phyloP scores from a whole-genome alignment of 2,888 invertebrate species.

The Candidula unifasciata region DNA sequence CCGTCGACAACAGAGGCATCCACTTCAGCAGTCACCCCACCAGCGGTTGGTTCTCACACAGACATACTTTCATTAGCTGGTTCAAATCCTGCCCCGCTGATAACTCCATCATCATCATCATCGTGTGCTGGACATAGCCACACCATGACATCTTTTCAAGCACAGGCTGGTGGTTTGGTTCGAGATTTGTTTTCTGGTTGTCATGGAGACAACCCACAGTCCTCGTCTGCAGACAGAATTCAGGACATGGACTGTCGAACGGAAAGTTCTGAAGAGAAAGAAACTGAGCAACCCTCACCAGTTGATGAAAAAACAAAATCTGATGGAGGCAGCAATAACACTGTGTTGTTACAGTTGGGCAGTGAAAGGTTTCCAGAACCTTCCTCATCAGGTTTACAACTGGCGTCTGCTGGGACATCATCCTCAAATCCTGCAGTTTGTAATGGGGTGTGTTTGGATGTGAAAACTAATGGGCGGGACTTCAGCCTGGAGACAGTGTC shows the following conservation, averaged over 20 bases:
- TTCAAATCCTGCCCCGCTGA: not conserved
- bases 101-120: constrained; percentile 11
- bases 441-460: not conserved
- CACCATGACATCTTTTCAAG: constrained; percentile 6
- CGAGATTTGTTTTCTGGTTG: constrained; percentile 38
- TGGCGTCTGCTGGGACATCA: not conserved
- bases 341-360: not conserved
- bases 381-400: not conserved
- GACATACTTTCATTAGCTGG: not conserved
- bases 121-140: not conserved
- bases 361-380: not conserved
- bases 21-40: not conserved
- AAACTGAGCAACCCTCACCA: not conserved
- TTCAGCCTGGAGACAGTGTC: too few species aligned
- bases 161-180: not conserved
- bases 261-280: not conserved
- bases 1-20: not conserved
- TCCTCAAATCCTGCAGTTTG: not conserved
- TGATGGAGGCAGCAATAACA: too few species aligned
- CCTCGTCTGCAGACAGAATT: not conserved
- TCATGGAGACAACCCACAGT: not conserved
- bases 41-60: not conserved
- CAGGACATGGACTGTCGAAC: not conserved
- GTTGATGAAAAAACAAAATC: not conserved
- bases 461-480: not conserved